Conservation (phyloP, 2,113 vertebrate genomes). For the Pelobates fuscus region DNA sequence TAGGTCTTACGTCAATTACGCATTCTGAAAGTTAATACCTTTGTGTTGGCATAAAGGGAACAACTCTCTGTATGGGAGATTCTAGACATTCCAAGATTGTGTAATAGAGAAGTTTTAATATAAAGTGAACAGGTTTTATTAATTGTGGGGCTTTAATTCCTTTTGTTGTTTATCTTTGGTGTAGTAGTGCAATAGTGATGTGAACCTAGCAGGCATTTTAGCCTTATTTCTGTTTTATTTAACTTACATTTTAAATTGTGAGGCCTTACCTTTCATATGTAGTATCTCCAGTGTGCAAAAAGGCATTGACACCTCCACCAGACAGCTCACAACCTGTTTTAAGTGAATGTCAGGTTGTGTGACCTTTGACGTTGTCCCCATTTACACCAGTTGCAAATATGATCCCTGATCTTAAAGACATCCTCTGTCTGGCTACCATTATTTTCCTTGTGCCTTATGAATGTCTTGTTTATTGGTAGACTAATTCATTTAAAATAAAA, state of each 20-base stretch:
- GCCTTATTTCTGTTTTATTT: conserved; percentile 57
- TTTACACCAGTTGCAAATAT: neutral
- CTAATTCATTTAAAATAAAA: too few species aligned
- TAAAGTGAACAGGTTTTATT: conserved; percentile 70
- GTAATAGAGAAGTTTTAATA: conserved; percentile 64
- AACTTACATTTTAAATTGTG: conserved; percentile 69
- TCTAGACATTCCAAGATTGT: conserved; percentile 54
- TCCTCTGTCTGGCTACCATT: neutral
- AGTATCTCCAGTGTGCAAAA: neutral
- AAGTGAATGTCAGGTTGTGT: neutral
- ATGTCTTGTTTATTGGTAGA: neutral
- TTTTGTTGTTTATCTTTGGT: conserved; percentile 61
- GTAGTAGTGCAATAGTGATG: conserved; percentile 59
- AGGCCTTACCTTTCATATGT: conserved; percentile 71
- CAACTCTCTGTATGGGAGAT: conserved; percentile 57
- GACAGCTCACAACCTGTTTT: neutral
- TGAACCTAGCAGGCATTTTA: conserved; percentile 52
- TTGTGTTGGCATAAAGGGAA: conserved; percentile 62
- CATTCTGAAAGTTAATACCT: neutral
- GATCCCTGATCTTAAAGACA: neutral
- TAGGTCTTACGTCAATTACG: conserved; percentile 54
- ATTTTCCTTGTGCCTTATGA: neutral
- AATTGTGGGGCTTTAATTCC: conserved; percentile 67
- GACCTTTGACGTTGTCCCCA: neutral
- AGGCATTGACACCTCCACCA: neutral